phyloP scores from a whole-genome alignment of 1,140 invertebrate species.

The Catajapyx aquilonaris region DNA sequence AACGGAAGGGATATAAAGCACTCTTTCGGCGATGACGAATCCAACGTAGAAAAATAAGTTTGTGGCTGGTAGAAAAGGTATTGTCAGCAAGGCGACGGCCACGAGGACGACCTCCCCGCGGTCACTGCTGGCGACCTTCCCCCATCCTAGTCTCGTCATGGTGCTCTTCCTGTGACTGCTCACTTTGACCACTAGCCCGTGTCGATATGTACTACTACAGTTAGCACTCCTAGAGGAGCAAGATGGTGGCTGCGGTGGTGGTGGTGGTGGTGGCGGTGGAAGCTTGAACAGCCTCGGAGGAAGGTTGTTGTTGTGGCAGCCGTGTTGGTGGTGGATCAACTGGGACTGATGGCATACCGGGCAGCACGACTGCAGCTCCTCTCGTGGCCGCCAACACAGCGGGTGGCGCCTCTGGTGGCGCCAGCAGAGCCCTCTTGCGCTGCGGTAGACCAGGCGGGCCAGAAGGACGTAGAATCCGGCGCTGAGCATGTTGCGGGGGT shows the following conservation, averaged over 20 bases:
- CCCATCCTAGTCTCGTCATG: too few relatives aligned
- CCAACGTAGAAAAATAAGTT: constrained; percentile 91
- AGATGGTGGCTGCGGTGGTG: constrained; percentile 4
- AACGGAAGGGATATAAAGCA: constrained; percentile 86
- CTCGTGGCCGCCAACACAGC: too few relatives aligned
- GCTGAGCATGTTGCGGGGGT: constrained; percentile 49
- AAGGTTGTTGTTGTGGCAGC: constrained; percentile 2
- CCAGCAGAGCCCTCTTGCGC: too few relatives aligned
- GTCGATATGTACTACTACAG: too few relatives aligned
- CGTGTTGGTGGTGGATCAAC: neutral
- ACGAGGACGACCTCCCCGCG: constrained; percentile 27
- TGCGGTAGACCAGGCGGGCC: neutral
- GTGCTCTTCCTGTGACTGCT: constrained; percentile 3
- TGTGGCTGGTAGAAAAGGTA: constrained; percentile 83
- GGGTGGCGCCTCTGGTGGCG: neutral
- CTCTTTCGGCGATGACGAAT: constrained; percentile 87
- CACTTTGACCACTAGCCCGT: neutral
- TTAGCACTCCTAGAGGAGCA: constrained; percentile 3
- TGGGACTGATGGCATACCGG: too few relatives aligned
- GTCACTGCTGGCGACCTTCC: constrained; percentile 1
- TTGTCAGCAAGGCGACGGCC: constrained; percentile 51
- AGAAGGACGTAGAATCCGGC: constrained; percentile 40
- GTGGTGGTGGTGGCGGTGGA: neutral
- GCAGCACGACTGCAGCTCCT: too few relatives aligned
- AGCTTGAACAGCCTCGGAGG: constrained; percentile 3